These are phyloP conservation scores for Rhagonycha lutea DNA, from an alignment of 2,888 invertebrate species.

Conservation along the genomic window DNA sequence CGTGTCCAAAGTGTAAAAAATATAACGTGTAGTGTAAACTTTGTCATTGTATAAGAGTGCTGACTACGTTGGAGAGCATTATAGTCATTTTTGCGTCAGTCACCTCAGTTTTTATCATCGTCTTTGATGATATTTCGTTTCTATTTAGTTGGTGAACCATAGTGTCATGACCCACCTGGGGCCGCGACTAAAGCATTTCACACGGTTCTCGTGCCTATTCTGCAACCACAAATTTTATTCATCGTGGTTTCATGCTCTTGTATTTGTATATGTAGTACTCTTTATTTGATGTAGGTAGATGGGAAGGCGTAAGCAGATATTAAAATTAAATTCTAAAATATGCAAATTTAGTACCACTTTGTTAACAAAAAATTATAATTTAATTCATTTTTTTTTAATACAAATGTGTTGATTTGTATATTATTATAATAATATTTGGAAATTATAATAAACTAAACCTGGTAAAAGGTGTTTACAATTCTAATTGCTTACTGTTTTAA, in stretches of 20 bases:
- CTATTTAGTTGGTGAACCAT: conserved; percentile 20
- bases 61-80: conserved; percentile 22
- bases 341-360: background rate
- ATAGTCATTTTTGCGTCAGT: conserved; percentile 3
- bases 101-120: conserved; percentile 10
- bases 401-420: background rate
- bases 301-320: background rate
- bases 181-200: conserved; percentile 38
- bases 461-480: background rate
- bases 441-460: background rate
- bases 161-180: conserved; percentile 36
- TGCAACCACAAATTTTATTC: conserved; percentile 16
- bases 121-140: background rate
- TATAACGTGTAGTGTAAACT: conserved; percentile 35
- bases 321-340: background rate
- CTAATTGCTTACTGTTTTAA: background rate
- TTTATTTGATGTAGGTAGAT: background rate
- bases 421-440: background rate
- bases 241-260: conserved; percentile 15
- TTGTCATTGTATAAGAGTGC: conserved; percentile 31
- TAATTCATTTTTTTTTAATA: background rate
- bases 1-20: conserved; percentile 31
- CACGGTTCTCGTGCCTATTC: conserved; percentile 36
- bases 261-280: conserved; percentile 1
- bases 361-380: background rate